These are phyloP conservation scores for Chelmon rostratus DNA, from an alignment of 2,797 vertebrate genomes.

Conservation along the genomic window DNA sequence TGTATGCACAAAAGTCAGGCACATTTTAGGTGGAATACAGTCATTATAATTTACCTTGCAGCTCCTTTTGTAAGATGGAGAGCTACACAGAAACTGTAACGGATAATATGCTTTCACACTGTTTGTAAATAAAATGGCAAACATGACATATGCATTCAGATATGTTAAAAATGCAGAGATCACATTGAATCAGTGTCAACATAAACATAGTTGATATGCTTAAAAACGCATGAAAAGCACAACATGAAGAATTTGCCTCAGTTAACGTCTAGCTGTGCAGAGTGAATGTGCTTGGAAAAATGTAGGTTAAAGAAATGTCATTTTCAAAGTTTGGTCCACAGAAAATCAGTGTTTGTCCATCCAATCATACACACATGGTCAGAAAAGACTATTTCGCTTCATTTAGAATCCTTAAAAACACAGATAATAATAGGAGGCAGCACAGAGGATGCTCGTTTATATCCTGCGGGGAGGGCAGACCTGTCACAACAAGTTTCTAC, in stretches of 20 bases:
- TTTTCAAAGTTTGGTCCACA: neutral
- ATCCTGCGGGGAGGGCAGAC: slow-evolving; percentile 1
- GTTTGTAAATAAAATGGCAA: neutral
- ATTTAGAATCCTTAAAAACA: slow-evolving; percentile 12
- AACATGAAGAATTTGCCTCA: neutral
- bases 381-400: neutral
- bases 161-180: neutral
- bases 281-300: neutral
- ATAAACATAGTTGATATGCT: neutral
- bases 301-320: neutral
- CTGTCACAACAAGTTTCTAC: slow-evolving; percentile 55
- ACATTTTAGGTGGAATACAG: neutral
- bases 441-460: slow-evolving; percentile 21
- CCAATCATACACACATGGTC: slow-evolving; percentile 8
- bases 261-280: neutral
- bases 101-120: neutral
- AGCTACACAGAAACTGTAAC: neutral
- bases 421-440: neutral
- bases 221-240: neutral
- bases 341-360: slow-evolving; percentile 17
- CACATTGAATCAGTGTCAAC: neutral
- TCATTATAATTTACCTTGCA: neutral
- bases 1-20: neutral
- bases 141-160: neutral
- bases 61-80: neutral